Percentiles rank a stretch among this genome's conserved stretches.
Conservation (phyloP, 2,113 vertebrate species). For the Trematomus loennbergii region DNA sequence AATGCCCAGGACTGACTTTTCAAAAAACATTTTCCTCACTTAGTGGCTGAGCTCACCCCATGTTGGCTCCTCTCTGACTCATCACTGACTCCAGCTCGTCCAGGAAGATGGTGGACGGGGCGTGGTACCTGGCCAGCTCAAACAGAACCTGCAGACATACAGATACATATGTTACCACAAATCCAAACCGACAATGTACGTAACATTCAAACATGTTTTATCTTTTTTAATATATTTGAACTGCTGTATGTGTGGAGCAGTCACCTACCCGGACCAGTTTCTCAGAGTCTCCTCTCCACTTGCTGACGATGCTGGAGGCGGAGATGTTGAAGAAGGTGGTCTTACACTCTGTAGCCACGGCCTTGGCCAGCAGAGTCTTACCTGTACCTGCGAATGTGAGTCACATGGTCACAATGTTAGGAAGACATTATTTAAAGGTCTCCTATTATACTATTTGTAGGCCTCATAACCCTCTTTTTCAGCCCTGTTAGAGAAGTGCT, state of each 20-base stretch:
- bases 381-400: constrained; percentile 87
- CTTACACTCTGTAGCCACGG: constrained; percentile 95
- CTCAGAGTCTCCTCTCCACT: constrained; percentile 98
- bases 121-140: constrained; percentile 95
- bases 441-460: too few relatives aligned
- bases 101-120: constrained; percentile 98
- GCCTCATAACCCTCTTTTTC: too few relatives aligned
- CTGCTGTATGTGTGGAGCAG: background rate
- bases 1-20: background rate
- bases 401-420: background rate
- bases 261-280: constrained; percentile 93
- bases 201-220: background rate
- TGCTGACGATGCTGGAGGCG: constrained; percentile 97
- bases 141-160: constrained; percentile 89
- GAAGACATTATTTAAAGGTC: background rate
- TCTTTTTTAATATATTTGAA: background rate
- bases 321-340: constrained; percentile 99
- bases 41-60: constrained; percentile 83
- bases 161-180: background rate
- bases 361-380: constrained; percentile 96
- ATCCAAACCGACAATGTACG: background rate
- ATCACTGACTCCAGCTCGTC: constrained; percentile 98
- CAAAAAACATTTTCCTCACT: background rate
- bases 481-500: too few relatives aligned
- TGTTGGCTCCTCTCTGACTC: constrained; percentile 90